phyloP scores from a whole-genome alignment of 2,888 invertebrate genomes.

The Mechanitis mazaeus region DNA sequence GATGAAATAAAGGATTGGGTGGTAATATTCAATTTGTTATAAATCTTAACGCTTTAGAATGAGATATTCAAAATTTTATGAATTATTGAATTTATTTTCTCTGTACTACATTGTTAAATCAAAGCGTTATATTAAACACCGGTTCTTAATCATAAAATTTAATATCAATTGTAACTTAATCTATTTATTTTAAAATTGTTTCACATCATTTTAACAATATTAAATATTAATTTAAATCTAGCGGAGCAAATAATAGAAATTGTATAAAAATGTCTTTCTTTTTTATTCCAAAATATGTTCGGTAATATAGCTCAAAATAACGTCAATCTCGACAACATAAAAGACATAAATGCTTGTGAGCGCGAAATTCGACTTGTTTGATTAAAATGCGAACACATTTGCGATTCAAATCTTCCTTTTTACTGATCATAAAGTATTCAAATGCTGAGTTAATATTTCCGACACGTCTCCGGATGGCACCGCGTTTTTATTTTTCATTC shows the following conservation, averaged over 20 bases:
- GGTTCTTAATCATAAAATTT: too few relatives aligned
- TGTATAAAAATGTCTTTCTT: constrained; percentile 4
- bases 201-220: too few relatives aligned
- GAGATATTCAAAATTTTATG: too few relatives aligned
- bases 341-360: constrained; percentile 18
- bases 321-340: constrained; percentile 19
- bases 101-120: too few relatives aligned
- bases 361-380: constrained; percentile 43
- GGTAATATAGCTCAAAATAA: constrained; percentile 4
- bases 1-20: constrained; percentile 69
- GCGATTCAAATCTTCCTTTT: constrained; percentile 72
- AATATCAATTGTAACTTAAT: too few relatives aligned
- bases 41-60: constrained; percentile 43
- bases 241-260: constrained; percentile 1
- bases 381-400: constrained; percentile 73
- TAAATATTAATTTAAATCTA: too few relatives aligned
- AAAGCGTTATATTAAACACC: too few relatives aligned
- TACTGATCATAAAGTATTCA: constrained; percentile 75
- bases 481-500: constrained; percentile 42
- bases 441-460: constrained; percentile 71
- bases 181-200: too few relatives aligned
- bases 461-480: constrained; percentile 57
- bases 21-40: constrained; percentile 70
- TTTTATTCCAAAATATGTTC: neutral
- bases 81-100: too few relatives aligned